Conservation (phyloP, 2,888 invertebrate genomes). For the Stictocephala bisonia region DNA sequence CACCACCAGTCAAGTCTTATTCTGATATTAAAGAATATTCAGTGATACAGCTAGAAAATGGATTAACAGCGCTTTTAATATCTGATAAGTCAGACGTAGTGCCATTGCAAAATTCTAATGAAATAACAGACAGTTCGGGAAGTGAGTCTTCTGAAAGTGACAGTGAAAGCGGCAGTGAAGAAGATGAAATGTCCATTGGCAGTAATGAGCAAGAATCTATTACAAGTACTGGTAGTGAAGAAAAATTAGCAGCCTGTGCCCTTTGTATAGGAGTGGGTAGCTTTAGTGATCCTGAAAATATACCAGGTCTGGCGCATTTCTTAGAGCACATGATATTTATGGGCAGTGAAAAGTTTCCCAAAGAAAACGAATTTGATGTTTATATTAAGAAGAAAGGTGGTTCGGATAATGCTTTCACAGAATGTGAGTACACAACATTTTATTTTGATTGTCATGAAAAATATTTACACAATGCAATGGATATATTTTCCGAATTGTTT, state of each 20-base stretch:
- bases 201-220: conserved; percentile 61
- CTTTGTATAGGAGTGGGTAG: conserved; percentile 80
- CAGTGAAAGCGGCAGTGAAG: conserved; percentile 53
- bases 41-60: conserved; percentile 56
- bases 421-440: conserved; percentile 87
- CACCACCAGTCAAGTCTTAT: conserved; percentile 76
- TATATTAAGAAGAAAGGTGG: conserved; percentile 88
- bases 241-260: conserved; percentile 75
- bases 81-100: conserved; percentile 55
- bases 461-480: conserved; percentile 79
- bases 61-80: conserved; percentile 56
- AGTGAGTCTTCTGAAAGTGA: conserved; percentile 28
- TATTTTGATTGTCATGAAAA: conserved; percentile 90
- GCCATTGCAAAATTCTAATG: conserved; percentile 48
- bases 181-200: conserved; percentile 51
- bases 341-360: conserved; percentile 90
- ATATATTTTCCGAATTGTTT: conserved; percentile 91
- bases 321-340: conserved; percentile 95
- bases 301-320: conserved; percentile 87
- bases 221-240: conserved; percentile 63
- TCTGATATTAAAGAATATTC: conserved; percentile 81
- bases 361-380: conserved; percentile 86
- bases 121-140: conserved; percentile 16
- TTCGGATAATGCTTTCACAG: conserved; percentile 84
- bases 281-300: conserved; percentile 80